A percentile compares a stretch with the other conserved stretches of the same genome.
These are phyloP conservation scores for Drosophila equinoxialis DNA, from an alignment of 1,140 invertebrate species.

Conservation along the genomic window DNA sequence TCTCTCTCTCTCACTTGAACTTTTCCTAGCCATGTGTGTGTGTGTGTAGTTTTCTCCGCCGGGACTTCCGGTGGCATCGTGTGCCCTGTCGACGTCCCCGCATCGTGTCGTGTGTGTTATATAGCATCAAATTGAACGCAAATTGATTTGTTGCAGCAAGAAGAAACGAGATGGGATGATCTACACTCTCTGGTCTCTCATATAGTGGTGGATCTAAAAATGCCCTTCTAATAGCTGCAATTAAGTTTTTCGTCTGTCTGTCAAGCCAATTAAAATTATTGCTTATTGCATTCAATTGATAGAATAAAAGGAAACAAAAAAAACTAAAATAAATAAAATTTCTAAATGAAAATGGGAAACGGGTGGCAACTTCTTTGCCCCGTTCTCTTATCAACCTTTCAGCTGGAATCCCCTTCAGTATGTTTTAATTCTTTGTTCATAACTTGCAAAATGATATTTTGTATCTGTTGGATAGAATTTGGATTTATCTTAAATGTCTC, in stretches of 20 bases:
- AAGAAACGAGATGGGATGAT: constrained; percentile 9
- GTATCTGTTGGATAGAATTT: too few species aligned
- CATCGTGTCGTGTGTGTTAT: constrained; percentile 11
- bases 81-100: constrained; percentile 13
- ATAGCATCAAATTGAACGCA: constrained; percentile 53
- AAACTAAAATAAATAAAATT: neutral
- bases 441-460: too few species aligned
- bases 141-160: constrained; percentile 52
- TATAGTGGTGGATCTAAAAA: neutral
- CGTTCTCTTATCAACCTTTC: too few species aligned
- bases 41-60: constrained; percentile 38
- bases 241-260: constrained; percentile 15
- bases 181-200: neutral
- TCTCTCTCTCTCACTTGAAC: neutral
- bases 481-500: too few species aligned
- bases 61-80: constrained; percentile 24
- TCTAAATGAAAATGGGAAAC: neutral
- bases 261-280: constrained; percentile 19
- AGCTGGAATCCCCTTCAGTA: too few species aligned
- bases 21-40: neutral
- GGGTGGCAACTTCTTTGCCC: too few species aligned
- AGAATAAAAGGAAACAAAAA: neutral
- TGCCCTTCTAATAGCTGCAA: constrained; percentile 10
- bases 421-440: too few species aligned
- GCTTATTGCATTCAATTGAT: constrained; percentile 12